Evolutionary conservation across 2,888 invertebrate species (phyloP).

Genomic region (Caenorhabditis japonica): DNA sequence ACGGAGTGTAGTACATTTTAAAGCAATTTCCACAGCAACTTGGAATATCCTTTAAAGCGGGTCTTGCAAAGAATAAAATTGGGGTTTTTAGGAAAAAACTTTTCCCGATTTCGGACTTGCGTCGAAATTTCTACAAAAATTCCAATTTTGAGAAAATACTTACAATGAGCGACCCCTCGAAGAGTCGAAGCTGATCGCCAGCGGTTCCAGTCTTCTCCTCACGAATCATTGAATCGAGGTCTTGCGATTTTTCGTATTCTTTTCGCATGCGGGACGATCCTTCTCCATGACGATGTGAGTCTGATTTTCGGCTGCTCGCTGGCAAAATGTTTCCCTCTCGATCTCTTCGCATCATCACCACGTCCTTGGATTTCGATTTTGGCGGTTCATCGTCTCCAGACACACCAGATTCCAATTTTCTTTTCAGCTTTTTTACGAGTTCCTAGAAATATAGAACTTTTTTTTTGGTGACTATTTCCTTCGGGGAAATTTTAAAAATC

Average conservation of each 20-base stretch:
- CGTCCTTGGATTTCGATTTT: constrained; percentile 49
- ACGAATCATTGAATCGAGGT: constrained; percentile 78
- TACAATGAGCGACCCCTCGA: constrained; percentile 79
- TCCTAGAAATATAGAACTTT: constrained; percentile 79
- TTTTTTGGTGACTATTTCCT: too few species aligned
- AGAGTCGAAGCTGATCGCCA: constrained; percentile 86
- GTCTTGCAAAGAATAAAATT: too few species aligned
- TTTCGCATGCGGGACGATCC: constrained; percentile 64
- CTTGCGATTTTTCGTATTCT: constrained; percentile 65
- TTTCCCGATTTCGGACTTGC: neutral
- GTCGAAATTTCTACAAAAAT: constrained; percentile 3
- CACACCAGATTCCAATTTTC: constrained; percentile 85
- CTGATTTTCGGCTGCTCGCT: constrained; percentile 53
- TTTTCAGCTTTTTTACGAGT: constrained; percentile 84
- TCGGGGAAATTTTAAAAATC: too few species aligned
- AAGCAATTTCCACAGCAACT: too few species aligned
- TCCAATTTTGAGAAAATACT: too few species aligned
- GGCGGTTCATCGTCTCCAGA: constrained; percentile 54
- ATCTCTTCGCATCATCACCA: constrained; percentile 61
- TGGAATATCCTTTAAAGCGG: too few species aligned
- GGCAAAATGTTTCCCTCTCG: constrained; percentile 63
- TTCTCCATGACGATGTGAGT: constrained; percentile 52
- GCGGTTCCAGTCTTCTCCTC: constrained; percentile 86
- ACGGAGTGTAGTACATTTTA: too few species aligned
- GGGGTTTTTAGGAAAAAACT: too few species aligned